A percentile compares a stretch with the other conserved stretches of the same genome.
These are phyloP conservation scores for Eurytoma adleriae DNA, from an alignment of 2,888 invertebrate species.

Conservation along the genomic window DNA sequence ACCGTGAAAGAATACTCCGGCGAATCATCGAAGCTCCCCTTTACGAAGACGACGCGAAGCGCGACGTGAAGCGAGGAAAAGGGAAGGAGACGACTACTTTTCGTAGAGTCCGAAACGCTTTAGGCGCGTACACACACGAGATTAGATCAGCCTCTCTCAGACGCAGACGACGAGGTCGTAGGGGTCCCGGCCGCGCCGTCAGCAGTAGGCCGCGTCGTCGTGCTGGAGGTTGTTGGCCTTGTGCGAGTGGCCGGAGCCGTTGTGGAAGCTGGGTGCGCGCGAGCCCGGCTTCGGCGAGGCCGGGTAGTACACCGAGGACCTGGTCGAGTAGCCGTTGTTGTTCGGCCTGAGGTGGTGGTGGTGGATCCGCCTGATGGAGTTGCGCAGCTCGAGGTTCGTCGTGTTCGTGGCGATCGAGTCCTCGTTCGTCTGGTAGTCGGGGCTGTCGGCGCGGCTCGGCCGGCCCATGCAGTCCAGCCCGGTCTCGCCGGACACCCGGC, in stretches of 20 bases:
- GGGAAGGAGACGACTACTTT: too few species aligned
- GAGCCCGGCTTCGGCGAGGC: slow-evolving; percentile 27
- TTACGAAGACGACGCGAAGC: background rate
- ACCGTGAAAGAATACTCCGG: too few species aligned
- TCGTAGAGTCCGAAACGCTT: too few species aligned
- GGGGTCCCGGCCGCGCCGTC: slow-evolving; percentile 1
- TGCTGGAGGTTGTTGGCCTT: background rate
- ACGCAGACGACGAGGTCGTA: background rate
- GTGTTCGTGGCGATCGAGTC: slow-evolving; percentile 88
- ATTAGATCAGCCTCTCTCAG: background rate
- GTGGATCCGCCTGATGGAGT: slow-evolving; percentile 79
- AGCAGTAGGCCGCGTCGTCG: slow-evolving; percentile 47
- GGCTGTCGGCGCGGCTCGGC: slow-evolving; percentile 75
- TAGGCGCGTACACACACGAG: too few species aligned
- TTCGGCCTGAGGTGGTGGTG: slow-evolving; percentile 27
- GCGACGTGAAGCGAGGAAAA: background rate
- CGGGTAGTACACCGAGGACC: slow-evolving; percentile 48
- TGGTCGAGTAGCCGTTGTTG: slow-evolving; percentile 34
- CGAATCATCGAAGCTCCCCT: too few species aligned
- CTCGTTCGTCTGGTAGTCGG: slow-evolving; percentile 81
- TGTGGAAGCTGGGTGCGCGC: slow-evolving; percentile 16
- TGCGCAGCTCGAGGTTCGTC: slow-evolving; percentile 81
- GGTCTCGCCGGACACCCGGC: slow-evolving; percentile 76
- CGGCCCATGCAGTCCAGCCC: slow-evolving; percentile 52
- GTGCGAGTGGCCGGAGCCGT: slow-evolving; percentile 32